These are phyloP conservation scores for Sicus ferrugineus DNA, from an alignment of 2,888 invertebrate genomes.

Conservation along the genomic window DNA sequence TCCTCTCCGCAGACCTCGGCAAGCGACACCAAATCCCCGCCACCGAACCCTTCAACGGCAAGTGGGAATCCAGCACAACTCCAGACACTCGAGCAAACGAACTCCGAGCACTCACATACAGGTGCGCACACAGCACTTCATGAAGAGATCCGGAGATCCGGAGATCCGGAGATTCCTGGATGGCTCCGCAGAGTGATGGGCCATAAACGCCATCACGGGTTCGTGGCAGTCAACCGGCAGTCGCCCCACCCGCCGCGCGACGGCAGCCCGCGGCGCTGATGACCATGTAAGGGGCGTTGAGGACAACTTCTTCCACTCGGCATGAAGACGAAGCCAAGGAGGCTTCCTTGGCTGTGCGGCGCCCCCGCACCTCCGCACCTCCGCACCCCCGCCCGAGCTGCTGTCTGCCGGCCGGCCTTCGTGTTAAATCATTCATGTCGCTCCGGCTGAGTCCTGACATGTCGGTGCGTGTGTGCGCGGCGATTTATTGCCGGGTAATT, in stretches of 20 bases:
- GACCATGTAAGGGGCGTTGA: constrained; percentile 7
- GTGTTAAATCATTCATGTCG: constrained; percentile 40
- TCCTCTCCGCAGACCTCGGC: no score
- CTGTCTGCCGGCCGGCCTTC: constrained; percentile 40
- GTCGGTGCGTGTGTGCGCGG: constrained; percentile 27
- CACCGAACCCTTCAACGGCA: no score
- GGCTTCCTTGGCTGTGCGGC: not conserved
- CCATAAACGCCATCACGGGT: no score
- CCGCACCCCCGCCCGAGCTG: not conserved
- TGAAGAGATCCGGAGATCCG: no score
- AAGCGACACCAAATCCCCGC: no score
- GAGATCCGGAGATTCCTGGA: no score
- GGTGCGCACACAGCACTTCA: no score
- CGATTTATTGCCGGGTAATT: constrained; percentile 44
- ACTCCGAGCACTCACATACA: no score
- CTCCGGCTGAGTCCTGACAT: constrained; percentile 30
- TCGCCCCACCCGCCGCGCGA: not conserved
- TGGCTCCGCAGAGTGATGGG: no score
- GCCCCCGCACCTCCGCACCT: not conserved
- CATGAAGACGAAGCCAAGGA: constrained; percentile 18
- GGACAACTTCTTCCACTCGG: constrained; percentile 21
- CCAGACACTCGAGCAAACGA: no score
- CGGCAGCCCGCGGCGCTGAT: no score
- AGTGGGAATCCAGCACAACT: no score
- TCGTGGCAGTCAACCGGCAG: not conserved